Evolutionary conservation across 1,140 invertebrate species (phyloP).

Genomic region (Drosophila grimshawi): DNA sequence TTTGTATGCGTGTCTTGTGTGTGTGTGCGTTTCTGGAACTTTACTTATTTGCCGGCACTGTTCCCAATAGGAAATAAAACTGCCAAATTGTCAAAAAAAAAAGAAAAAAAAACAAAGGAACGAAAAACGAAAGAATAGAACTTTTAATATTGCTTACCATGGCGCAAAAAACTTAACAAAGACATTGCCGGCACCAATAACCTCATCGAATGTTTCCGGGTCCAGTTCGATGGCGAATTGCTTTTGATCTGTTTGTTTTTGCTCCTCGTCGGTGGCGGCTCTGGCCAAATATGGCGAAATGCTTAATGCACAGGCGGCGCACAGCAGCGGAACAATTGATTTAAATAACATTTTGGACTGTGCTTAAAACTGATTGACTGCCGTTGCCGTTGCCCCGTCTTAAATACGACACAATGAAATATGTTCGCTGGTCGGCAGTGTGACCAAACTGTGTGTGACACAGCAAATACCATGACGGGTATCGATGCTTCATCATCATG

Average conservation of each 20-base stretch:
- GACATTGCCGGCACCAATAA: slow-evolving; percentile 87
- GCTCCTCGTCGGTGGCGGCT: slow-evolving; percentile 20
- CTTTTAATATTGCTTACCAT: slow-evolving; percentile 85
- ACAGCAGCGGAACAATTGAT: slow-evolving; percentile 27
- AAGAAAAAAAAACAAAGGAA: too few species aligned
- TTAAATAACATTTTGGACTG: slow-evolving; percentile 40
- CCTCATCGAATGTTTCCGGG: slow-evolving; percentile 88
- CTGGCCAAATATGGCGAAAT: slow-evolving; percentile 9
- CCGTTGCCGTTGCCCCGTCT: slow-evolving; percentile 12
- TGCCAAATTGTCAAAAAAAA: not conserved
- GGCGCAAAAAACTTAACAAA: slow-evolving; percentile 93
- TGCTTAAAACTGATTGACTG: slow-evolving; percentile 10
- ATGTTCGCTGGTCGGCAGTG: slow-evolving; percentile 8
- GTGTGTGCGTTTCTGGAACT: slow-evolving; percentile 1
- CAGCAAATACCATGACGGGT: not conserved
- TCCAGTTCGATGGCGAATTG: slow-evolving; percentile 64
- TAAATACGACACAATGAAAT: slow-evolving; percentile 24
- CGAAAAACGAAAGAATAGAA: not conserved
- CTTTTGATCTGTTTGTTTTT: slow-evolving; percentile 48
- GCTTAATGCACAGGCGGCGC: slow-evolving; percentile 31
- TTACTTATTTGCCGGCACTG: not conserved
- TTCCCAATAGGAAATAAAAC: not conserved
- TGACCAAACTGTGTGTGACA: not conserved
- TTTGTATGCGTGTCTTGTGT: not conserved
- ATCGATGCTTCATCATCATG: slow-evolving; percentile 2